Evolutionary conservation across 2,797 vertebrate species (phyloP).

Genomic region (Enteromius mattozi): DNA sequence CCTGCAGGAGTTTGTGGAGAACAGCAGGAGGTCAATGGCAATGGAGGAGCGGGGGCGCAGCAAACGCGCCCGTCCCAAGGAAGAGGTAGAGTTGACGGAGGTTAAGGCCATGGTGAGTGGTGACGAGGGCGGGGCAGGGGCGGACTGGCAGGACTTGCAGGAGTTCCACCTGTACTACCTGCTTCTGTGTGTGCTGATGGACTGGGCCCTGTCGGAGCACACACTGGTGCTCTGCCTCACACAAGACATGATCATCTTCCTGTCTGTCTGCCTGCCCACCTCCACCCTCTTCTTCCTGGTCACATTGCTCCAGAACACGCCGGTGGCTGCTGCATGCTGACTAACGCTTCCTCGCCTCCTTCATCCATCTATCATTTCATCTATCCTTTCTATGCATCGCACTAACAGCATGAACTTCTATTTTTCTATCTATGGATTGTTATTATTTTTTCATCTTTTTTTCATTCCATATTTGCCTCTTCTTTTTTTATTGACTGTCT

Average conservation of each 20-base stretch:
- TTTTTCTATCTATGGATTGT: conserved; percentile 53
- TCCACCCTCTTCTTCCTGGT: conserved; percentile 90
- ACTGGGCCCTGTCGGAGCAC: conserved; percentile 89
- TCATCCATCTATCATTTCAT: conserved; percentile 25
- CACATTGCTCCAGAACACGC: conserved; percentile 81
- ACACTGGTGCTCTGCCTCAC: conserved; percentile 87
- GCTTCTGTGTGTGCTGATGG: conserved; percentile 89
- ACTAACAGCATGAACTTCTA: conserved; percentile 42
- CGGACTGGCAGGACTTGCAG: conserved; percentile 85
- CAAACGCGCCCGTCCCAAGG: conserved; percentile 82
- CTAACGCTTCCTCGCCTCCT: conserved; percentile 37
- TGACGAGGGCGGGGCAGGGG: conserved; percentile 69
- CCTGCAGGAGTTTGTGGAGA: conserved; percentile 95
- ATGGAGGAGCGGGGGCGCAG: conserved; percentile 87
- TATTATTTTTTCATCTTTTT: conserved; percentile 47
- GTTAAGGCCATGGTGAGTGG: conserved; percentile 99
- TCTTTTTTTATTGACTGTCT: conserved; percentile 48
- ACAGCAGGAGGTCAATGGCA: conserved; percentile 89
- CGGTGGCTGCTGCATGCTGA: conserved; percentile 54
- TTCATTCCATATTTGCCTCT: conserved; percentile 43
- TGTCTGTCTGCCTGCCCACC: conserved; percentile 92
- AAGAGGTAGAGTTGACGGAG: conserved; percentile 86
- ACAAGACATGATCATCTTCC: conserved; percentile 92
- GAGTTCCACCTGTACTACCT: conserved; percentile 96
- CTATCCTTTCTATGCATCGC: conserved; percentile 27